A percentile compares a stretch with the other conserved stretches of the same genome.
These are phyloP conservation scores for Rhinichthys osculus DNA, from an alignment of 2,797 vertebrate genomes.

Conservation along the genomic window DNA sequence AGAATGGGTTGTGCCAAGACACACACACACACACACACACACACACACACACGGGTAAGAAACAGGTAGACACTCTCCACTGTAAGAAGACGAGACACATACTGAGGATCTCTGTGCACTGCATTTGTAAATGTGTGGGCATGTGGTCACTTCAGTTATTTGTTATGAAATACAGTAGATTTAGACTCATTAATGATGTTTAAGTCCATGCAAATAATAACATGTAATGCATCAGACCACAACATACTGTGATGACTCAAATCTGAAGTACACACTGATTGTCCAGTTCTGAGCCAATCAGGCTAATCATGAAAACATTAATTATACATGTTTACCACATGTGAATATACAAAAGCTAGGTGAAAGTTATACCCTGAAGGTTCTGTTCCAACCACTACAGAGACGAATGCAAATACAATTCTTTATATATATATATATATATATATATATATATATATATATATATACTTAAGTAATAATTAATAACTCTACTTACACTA, in stretches of 20 bases:
- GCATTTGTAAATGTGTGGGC: background rate
- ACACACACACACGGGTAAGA: background rate
- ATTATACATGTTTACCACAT: slow-evolving; percentile 43
- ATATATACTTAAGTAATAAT: too few relatives aligned
- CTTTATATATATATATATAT: too few relatives aligned
- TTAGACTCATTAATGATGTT: slow-evolving; percentile 1
- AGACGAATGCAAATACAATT: too few relatives aligned
- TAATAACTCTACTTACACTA: too few relatives aligned
- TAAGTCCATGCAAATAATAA: slow-evolving; percentile 17
- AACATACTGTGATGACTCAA: slow-evolving; percentile 6
- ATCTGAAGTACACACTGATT: slow-evolving; percentile 38
- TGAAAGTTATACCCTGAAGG: background rate
- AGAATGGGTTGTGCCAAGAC: background rate
- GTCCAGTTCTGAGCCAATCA: slow-evolving; percentile 41
- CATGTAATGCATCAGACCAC: slow-evolving; percentile 2
- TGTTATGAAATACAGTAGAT: background rate
- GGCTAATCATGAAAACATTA: slow-evolving; percentile 35
- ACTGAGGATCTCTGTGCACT: background rate
- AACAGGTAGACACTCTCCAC: background rate
- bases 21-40: slow-evolving; percentile 5
- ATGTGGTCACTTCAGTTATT: background rate
- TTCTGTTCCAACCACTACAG: too few relatives aligned
- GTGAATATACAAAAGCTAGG: slow-evolving; percentile 38
- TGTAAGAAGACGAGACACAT: background rate
- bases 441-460: too few relatives aligned